These are phyloP conservation scores for Melanostoma scalare DNA, from an alignment of 2,888 invertebrate species.

Conservation along the genomic window DNA sequence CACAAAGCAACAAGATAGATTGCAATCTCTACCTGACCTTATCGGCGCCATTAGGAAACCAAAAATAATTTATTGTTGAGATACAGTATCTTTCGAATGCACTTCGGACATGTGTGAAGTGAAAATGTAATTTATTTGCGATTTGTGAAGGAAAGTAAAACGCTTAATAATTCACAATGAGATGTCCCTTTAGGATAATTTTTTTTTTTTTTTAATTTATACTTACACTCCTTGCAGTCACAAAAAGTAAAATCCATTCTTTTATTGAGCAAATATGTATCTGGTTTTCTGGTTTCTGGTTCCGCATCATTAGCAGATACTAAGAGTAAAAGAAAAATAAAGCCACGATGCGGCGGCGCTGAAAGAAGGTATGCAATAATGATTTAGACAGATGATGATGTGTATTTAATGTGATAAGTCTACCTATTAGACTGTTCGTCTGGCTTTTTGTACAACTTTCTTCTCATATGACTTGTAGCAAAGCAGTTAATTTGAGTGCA, in stretches of 20 bases:
- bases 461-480: conserved; percentile 51
- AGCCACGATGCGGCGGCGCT: conserved; percentile 5
- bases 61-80: conserved; percentile 51
- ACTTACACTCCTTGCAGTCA: too few relatives aligned
- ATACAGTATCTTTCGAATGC: conserved; percentile 27
- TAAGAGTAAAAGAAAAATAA: conserved; percentile 11
- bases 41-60: conserved; percentile 55
- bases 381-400: conserved; percentile 64
- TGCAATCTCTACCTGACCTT: conserved; percentile 23
- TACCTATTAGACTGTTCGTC: neutral
- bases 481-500: conserved; percentile 36
- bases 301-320: conserved; percentile 43
- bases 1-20: conserved; percentile 18
- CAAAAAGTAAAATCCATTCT: conserved; percentile 1
- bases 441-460: conserved; percentile 49
- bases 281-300: conserved; percentile 15
- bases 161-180: conserved; percentile 19
- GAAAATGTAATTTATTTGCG: conserved; percentile 59
- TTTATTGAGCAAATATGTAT: conserved; percentile 5
- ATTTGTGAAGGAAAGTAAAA: conserved; percentile 55
- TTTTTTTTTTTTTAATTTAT: conserved; percentile 1
- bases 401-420: conserved; percentile 55
- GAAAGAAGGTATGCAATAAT: conserved; percentile 24
- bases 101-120: conserved; percentile 34
- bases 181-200: conserved; percentile 27